Evolutionary conservation across 2,888 invertebrate species (phyloP).

Genomic region (Labia minor): DNA sequence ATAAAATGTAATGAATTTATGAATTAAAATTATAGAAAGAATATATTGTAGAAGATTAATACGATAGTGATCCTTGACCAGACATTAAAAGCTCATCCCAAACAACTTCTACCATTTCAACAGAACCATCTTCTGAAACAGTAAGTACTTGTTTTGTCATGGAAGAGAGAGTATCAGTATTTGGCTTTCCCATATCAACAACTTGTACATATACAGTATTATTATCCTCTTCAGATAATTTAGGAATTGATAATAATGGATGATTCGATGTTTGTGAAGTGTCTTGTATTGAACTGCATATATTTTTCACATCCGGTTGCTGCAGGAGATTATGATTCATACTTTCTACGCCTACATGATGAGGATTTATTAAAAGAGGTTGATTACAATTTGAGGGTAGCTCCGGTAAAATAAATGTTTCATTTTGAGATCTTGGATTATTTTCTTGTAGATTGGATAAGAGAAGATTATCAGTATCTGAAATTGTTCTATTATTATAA

Average conservation of each 20-base stretch:
- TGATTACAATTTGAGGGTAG: slow-evolving; percentile 13
- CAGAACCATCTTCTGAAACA: slow-evolving; percentile 34
- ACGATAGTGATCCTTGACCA: neutral
- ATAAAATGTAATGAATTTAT: no score
- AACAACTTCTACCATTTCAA: slow-evolving; percentile 34
- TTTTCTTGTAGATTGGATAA: neutral
- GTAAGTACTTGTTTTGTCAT: slow-evolving; percentile 33
- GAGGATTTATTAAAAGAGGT: slow-evolving; percentile 14
- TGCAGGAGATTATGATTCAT: slow-evolving; percentile 13
- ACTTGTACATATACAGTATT: slow-evolving; percentile 29
- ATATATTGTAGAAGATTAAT: neutral
- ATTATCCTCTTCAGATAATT: slow-evolving; percentile 23
- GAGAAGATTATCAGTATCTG: neutral
- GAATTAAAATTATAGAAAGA: no score
- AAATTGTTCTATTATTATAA: neutral
- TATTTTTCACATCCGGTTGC: neutral
- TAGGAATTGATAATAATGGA: slow-evolving; percentile 21
- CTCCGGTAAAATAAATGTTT: slow-evolving; percentile 13
- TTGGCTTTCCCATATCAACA: slow-evolving; percentile 26
- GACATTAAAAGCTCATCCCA: slow-evolving; percentile 23
- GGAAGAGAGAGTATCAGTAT: neutral
- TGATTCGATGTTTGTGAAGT: neutral
- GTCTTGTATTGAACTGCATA: neutral
- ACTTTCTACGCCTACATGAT: neutral
- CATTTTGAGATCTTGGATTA: neutral